Conservation (phyloP, 2,113 vertebrate genomes). For the Ptilorrhoa leucosticta region DNA sequence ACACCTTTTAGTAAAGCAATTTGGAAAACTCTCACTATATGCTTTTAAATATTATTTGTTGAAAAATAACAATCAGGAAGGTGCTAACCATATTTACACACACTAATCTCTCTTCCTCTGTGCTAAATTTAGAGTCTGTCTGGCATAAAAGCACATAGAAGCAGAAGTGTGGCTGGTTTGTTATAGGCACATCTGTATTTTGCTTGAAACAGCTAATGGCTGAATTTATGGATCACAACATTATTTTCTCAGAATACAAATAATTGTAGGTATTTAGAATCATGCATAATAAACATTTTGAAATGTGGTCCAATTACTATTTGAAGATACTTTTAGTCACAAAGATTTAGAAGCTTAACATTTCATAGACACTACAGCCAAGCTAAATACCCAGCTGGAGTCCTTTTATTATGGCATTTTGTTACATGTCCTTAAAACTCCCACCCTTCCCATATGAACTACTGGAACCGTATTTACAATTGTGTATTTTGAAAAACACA, state of each 20-base stretch:
- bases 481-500: not conserved
- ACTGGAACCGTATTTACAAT: not conserved
- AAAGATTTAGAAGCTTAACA: not conserved
- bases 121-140: not conserved
- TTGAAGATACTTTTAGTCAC: not conserved
- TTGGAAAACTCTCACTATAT: not conserved
- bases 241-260: not conserved
- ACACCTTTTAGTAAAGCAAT: not conserved
- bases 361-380: not conserved
- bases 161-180: not conserved
- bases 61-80: not conserved
- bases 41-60: not conserved
- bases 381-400: not conserved
- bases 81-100: not conserved
- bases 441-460: not conserved
- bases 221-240: not conserved
- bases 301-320: not conserved
- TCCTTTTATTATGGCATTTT: slow-evolving; percentile 5
- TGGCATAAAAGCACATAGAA: not conserved
- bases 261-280: not conserved
- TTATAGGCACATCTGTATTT: not conserved
- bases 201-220: not conserved
- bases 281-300: not conserved
- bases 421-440: not conserved
- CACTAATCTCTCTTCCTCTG: not conserved